These are phyloP conservation scores for Carassius auratus DNA, from an alignment of 2,113 vertebrate species.

Conservation along the genomic window DNA sequence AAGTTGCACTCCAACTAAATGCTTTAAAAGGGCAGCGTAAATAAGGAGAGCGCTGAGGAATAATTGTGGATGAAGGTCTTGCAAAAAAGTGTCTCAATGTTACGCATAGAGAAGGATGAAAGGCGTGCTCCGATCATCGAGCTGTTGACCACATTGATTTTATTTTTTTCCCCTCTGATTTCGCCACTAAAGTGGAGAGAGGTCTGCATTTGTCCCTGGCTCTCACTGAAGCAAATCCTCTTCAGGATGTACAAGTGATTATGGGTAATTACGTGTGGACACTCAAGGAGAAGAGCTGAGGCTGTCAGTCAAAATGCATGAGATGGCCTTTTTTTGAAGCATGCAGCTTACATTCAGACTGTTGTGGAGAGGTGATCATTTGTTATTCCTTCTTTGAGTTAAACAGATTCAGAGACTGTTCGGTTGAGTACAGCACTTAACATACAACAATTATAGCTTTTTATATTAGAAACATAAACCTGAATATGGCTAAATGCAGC, in stretches of 20 bases:
- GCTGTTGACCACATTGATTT: slow-evolving; percentile 43
- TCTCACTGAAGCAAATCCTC: slow-evolving; percentile 40
- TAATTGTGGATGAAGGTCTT: slow-evolving; percentile 5
- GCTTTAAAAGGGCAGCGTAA: neutral
- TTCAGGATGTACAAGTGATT: slow-evolving; percentile 51
- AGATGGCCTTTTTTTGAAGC: neutral
- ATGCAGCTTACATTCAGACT: neutral
- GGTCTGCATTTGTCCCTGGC: slow-evolving; percentile 12
- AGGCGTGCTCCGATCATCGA: slow-evolving; percentile 19
- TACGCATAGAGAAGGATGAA: neutral
- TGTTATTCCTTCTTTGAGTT: neutral
- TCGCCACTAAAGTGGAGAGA: slow-evolving; percentile 31
- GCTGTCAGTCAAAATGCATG: neutral
- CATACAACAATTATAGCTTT: neutral
- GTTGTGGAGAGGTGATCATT: neutral
- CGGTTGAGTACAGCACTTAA: neutral
- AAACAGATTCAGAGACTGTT: neutral
- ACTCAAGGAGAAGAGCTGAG: slow-evolving; percentile 24
- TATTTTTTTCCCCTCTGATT: slow-evolving; percentile 13
- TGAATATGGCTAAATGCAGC: neutral
- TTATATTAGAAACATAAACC: neutral
- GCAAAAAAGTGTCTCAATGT: neutral
- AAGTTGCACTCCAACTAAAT: neutral
- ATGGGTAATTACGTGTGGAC: slow-evolving; percentile 51
- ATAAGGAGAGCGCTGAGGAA: neutral